Percentiles rank a stretch among this genome's conserved stretches.
phyloP scores from a whole-genome alignment of 2,113 vertebrate genomes.

The Prochilodus magdalenae region DNA sequence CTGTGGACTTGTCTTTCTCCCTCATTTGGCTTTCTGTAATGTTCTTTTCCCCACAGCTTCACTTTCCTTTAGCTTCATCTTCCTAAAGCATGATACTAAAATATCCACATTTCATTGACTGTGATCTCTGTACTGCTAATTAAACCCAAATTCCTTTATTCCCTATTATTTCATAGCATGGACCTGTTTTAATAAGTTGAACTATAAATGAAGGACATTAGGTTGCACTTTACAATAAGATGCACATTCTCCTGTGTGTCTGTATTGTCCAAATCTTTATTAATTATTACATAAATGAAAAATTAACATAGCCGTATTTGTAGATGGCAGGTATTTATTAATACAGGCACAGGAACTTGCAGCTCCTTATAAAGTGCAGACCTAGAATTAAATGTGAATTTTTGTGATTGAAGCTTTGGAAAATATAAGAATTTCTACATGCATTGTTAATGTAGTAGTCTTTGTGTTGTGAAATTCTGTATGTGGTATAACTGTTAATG shows the following conservation, averaged over 20 bases:
- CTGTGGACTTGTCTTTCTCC: not conserved
- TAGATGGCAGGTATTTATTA: not conserved
- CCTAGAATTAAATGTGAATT: slow-evolving; percentile 32
- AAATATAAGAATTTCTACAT: slow-evolving; percentile 29
- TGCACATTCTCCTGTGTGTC: slow-evolving; percentile 30
- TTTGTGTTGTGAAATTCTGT: slow-evolving; percentile 56
- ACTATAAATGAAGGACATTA: slow-evolving; percentile 31
- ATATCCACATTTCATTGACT: not conserved
- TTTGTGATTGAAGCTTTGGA: slow-evolving; percentile 39
- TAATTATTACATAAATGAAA: not conserved
- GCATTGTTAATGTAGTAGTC: slow-evolving; percentile 53
- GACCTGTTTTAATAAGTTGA: slow-evolving; percentile 42
- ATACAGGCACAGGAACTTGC: slow-evolving; percentile 24
- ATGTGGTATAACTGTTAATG: slow-evolving; percentile 56
- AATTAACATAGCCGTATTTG: slow-evolving; percentile 1
- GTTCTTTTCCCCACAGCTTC: not conserved
- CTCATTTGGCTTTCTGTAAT: not conserved
- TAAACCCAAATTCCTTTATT: not conserved
- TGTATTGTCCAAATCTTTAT: not conserved
- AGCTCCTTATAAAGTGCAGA: slow-evolving; percentile 38
- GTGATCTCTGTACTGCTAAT: slow-evolving; percentile 24
- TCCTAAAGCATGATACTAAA: slow-evolving; percentile 10
- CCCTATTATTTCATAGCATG: slow-evolving; percentile 43
- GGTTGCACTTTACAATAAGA: slow-evolving; percentile 52
- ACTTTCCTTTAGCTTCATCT: not conserved